Evolutionary conservation across 1,140 invertebrate species (phyloP).

Genomic region (Atta colombica): DNA sequence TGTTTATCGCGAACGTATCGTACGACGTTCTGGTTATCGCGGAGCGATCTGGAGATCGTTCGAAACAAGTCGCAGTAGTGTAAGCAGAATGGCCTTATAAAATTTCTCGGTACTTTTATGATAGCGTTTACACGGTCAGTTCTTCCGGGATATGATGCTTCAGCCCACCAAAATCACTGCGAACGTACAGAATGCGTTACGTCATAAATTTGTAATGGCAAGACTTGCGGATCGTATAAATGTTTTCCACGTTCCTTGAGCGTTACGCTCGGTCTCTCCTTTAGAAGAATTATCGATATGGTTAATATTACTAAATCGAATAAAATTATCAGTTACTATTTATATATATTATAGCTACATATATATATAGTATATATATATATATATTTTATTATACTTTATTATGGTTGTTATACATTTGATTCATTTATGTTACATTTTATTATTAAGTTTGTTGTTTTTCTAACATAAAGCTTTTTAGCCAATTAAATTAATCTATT

Average conservation of each 20-base stretch:
- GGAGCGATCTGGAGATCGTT: conserved; percentile 9
- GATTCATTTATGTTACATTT: neutral
- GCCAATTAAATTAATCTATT: neutral
- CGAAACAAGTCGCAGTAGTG: neutral
- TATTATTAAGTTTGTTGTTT: neutral
- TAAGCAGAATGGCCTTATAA: conserved; percentile 13
- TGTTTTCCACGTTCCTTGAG: neutral
- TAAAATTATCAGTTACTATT: neutral
- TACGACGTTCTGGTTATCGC: neutral
- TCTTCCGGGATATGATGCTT: conserved; percentile 5
- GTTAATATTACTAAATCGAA: conserved; percentile 8
- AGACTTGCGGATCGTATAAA: conserved; percentile 1
- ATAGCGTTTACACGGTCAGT: conserved; percentile 23
- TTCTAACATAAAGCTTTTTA: neutral
- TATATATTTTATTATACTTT: neutral
- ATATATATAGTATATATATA: too few relatives aligned
- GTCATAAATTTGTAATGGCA: conserved; percentile 21
- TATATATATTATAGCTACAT: neutral
- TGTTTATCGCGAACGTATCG: conserved; percentile 24
- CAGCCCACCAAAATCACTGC: conserved; percentile 33
- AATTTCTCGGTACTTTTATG: conserved; percentile 30
- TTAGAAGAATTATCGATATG: conserved; percentile 11
- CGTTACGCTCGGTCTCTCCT: neutral
- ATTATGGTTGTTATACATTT: neutral
- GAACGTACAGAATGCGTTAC: conserved; percentile 22